Evolutionary conservation across 1,140 invertebrate genomes (phyloP).

Genomic region (Leptonema lineaticorne): DNA sequence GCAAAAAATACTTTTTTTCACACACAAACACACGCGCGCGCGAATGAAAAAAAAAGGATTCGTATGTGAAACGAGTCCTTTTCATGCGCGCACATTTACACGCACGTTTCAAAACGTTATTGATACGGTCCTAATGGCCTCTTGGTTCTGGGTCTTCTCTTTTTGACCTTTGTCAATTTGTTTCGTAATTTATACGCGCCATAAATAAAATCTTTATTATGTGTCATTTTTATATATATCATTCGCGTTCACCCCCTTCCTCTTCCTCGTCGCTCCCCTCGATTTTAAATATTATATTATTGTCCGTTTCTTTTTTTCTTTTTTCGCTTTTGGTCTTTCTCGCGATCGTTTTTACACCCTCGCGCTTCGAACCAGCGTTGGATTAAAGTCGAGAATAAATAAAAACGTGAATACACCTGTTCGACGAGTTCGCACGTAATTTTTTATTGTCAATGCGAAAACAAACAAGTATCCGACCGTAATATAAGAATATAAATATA

Average conservation of each 20-base stretch:
- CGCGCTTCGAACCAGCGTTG: too few relatives aligned
- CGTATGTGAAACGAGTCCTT: neutral
- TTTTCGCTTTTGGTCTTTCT: neutral
- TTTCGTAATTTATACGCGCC: slow-evolving; percentile 23
- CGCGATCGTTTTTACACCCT: neutral
- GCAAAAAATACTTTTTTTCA: slow-evolving; percentile 7
- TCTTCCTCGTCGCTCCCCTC: too few relatives aligned
- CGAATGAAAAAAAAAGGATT: slow-evolving; percentile 1
- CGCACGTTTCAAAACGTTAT: neutral
- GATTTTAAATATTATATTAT: too few relatives aligned
- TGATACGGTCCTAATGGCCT: neutral
- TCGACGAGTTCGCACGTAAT: neutral
- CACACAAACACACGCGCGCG: neutral
- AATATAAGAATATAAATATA: too few relatives aligned
- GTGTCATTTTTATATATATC: slow-evolving; percentile 26
- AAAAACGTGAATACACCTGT: slow-evolving; percentile 1
- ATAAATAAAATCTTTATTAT: slow-evolving; percentile 29
- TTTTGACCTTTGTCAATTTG: slow-evolving; percentile 16
- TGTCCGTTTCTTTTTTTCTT: too few relatives aligned
- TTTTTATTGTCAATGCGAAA: neutral
- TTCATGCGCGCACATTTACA: neutral
- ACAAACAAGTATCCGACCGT: too few relatives aligned
- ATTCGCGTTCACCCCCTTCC: neutral
- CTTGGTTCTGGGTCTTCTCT: neutral
- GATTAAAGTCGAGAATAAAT: too few relatives aligned